Conservation (phyloP, 2,888 invertebrate species). For the Drosophila atroscutellata region DNA sequence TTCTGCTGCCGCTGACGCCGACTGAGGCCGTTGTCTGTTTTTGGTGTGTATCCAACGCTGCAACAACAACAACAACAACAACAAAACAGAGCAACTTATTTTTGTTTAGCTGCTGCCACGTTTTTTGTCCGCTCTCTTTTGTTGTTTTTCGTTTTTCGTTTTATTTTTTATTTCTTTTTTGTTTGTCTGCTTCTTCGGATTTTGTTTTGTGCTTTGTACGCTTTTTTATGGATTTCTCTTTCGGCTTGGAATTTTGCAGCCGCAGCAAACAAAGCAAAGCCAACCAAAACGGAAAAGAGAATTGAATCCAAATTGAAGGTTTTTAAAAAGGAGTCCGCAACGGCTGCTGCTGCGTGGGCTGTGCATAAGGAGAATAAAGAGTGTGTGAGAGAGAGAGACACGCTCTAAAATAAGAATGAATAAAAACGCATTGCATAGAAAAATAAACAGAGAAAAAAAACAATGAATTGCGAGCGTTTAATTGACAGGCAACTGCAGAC, state of each 20-base stretch:
- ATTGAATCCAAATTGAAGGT: conserved; percentile 51
- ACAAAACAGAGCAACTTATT: conserved; percentile 64
- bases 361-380: background rate
- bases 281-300: conserved; percentile 59
- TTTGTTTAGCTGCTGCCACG: conserved; percentile 72
- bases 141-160: conserved; percentile 51
- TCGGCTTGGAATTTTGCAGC: conserved; percentile 57
- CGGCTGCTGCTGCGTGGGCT: conserved; percentile 18
- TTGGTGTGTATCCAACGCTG: conserved; percentile 65
- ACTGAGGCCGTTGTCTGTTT: conserved; percentile 66
- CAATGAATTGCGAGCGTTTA: conserved; percentile 36
- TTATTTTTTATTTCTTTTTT: conserved; percentile 29
- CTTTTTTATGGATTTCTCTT: conserved; percentile 64
- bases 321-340: conserved; percentile 15
- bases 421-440: conserved; percentile 14
- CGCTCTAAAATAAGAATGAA: background rate
- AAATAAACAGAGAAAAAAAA: conserved; percentile 22
- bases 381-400: background rate
- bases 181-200: conserved; percentile 33
- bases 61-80: conserved; percentile 33
- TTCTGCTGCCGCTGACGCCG: conserved; percentile 30
- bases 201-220: conserved; percentile 41
- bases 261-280: conserved; percentile 44
- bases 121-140: conserved; percentile 54
- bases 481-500: conserved; percentile 50